These are phyloP conservation scores for Dendrolimus kikuchii DNA, from an alignment of 1,140 invertebrate species.

Conservation along the genomic window DNA sequence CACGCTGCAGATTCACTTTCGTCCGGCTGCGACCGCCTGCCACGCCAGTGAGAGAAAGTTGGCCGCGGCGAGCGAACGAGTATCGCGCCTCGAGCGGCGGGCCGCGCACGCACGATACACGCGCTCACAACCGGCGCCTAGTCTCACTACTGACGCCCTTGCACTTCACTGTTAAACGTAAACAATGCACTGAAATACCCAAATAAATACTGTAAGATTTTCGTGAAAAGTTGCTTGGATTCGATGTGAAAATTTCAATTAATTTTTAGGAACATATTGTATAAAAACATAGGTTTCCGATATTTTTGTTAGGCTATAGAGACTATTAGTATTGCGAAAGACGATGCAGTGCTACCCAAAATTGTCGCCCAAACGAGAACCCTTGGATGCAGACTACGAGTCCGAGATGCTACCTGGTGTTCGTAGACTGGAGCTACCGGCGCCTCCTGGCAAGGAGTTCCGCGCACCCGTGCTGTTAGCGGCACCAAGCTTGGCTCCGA, in stretches of 20 bases:
- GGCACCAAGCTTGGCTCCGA: slow-evolving; percentile 54
- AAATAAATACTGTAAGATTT: slow-evolving; percentile 26
- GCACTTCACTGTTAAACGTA: slow-evolving; percentile 21
- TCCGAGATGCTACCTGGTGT: slow-evolving; percentile 49
- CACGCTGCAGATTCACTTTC: slow-evolving; percentile 69
- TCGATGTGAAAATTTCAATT: slow-evolving; percentile 19
- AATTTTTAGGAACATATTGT: slow-evolving; percentile 8
- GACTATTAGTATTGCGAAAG: slow-evolving; percentile 21
- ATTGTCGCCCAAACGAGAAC: slow-evolving; percentile 57
- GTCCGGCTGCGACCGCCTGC: slow-evolving; percentile 52
- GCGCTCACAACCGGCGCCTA: slow-evolving; percentile 25
- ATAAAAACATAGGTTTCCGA: not conserved
- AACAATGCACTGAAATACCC: slow-evolving; percentile 28
- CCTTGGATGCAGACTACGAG: slow-evolving; percentile 43
- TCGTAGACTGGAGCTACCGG: slow-evolving; percentile 60
- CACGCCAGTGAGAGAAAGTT: slow-evolving; percentile 70
- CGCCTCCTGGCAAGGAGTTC: slow-evolving; percentile 65
- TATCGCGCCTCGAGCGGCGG: slow-evolving; percentile 55
- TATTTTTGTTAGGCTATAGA: slow-evolving; percentile 17
- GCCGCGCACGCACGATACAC: slow-evolving; percentile 50
- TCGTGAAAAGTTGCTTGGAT: slow-evolving; percentile 18
- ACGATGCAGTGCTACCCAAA: slow-evolving; percentile 64
- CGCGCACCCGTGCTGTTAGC: slow-evolving; percentile 52
- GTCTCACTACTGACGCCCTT: slow-evolving; percentile 19
- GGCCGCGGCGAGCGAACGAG: slow-evolving; percentile 63